These are phyloP conservation scores for Caenorhabditis macrosperma DNA, from an alignment of 2,888 invertebrate species.

Conservation along the genomic window DNA sequence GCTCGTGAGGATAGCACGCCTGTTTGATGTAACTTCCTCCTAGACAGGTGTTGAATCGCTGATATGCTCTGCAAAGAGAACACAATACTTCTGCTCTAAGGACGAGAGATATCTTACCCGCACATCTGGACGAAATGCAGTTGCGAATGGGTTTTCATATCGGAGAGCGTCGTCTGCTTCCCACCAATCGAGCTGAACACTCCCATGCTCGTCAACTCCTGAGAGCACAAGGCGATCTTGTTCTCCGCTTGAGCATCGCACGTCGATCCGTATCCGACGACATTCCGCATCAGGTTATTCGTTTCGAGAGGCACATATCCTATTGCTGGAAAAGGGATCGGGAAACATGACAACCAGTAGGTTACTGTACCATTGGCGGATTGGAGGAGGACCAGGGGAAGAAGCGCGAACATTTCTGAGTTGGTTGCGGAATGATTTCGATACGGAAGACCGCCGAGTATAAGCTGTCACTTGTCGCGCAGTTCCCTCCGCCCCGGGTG, in stretches of 20 bases:
- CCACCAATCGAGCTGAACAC: constrained; percentile 56
- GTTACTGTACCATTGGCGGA: constrained; percentile 44
- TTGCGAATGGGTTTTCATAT: constrained; percentile 66
- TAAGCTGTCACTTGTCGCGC: constrained; percentile 31
- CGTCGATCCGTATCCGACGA: constrained; percentile 39
- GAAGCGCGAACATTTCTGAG: constrained; percentile 34
- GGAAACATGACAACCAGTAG: constrained; percentile 16
- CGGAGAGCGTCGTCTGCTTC: constrained; percentile 55
- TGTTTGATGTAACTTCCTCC: constrained; percentile 67
- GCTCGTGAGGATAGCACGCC: constrained; percentile 67
- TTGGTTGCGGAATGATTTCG: constrained; percentile 29
- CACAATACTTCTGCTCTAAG: neutral
- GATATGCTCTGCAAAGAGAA: constrained; percentile 65
- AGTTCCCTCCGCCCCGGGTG: constrained; percentile 53
- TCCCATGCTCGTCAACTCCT: constrained; percentile 62
- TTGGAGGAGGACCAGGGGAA: constrained; percentile 27
- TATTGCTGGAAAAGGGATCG: constrained; percentile 47
- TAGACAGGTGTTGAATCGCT: constrained; percentile 68
- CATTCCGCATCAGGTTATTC: constrained; percentile 51
- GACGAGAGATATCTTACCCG: constrained; percentile 56
- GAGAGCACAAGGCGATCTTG: constrained; percentile 61
- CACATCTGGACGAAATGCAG: constrained; percentile 68
- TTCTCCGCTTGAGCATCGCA: constrained; percentile 60
- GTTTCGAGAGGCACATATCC: constrained; percentile 53
- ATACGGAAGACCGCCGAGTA: constrained; percentile 21